These are phyloP conservation scores for Tachina fera DNA, from an alignment of 2,888 invertebrate species.

Conservation along the genomic window DNA sequence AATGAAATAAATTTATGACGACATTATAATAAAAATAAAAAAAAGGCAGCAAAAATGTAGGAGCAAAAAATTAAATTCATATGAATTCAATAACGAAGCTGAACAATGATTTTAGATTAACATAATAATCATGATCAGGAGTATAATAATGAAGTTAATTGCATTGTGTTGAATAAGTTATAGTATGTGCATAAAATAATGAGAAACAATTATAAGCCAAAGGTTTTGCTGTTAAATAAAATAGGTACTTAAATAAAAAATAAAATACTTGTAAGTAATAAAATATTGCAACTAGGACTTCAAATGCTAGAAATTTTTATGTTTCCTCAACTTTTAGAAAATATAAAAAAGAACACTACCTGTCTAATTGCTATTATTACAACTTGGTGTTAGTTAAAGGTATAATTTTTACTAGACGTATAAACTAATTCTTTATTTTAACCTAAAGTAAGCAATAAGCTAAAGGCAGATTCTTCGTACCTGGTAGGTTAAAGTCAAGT, in stretches of 20 bases:
- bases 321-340: too few species aligned
- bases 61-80: slow-evolving; percentile 25
- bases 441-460: too few species aligned
- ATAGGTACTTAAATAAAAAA: not conserved
- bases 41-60: slow-evolving; percentile 21
- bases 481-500: too few species aligned
- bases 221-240: slow-evolving; percentile 40
- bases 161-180: slow-evolving; percentile 27
- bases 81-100: slow-evolving; percentile 27
- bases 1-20: slow-evolving; percentile 53
- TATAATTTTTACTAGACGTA: too few species aligned
- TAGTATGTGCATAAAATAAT: not conserved
- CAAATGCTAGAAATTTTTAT: too few species aligned
- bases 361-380: too few species aligned
- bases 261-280: slow-evolving; percentile 2
- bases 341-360: too few species aligned
- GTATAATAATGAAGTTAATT: slow-evolving; percentile 36
- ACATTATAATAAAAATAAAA: slow-evolving; percentile 49
- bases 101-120: slow-evolving; percentile 45
- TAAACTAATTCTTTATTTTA: too few species aligned
- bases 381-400: too few species aligned
- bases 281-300: slow-evolving; percentile 32
- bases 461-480: too few species aligned
- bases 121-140: slow-evolving; percentile 14
- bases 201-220: slow-evolving; percentile 47